Base-by-base conservation (phyloP, 2,113 vertebrate genomes). In the Oreochromis aureus region DNA sequence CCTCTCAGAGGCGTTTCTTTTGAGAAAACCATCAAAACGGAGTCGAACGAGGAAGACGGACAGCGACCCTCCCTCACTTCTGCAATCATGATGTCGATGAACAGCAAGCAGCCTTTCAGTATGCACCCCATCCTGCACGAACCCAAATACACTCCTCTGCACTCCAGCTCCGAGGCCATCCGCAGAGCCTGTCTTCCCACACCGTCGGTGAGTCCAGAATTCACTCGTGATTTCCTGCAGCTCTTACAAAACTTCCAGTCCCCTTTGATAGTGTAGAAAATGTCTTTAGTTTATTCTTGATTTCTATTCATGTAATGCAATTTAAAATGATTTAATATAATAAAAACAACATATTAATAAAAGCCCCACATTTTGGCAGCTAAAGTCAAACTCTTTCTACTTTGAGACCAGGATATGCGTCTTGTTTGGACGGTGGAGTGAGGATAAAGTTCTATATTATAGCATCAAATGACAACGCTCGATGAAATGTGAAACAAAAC, bases 61-160 rank as follows among this genome's bases (percentile, higher is more conserved):
- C 92, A 87, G n/a, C 89, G 91, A 95, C 88, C 94, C 88, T 89
- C 92, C 39, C 89, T 93, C 13, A 88, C 91, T 80, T 92, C 94
- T 88, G 95, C 95, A 89, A 96, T 94, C 95, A 98, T 98, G 98
- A 98, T 98, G 98, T 98, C 98, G 93, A 98, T 98, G 98, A 98
- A 98, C 96, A 98, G 98, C 97, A 98, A 98, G 88, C 98, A 98
- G 95, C 95, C 97, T 71, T 98, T 98, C 96, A 95, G 97, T 89
- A 98, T 98, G 98, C 98, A 98, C 94, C 97, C 98, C 63, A 97
- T 98, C 83, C 96, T 98, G 48, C 97, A 98, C 88, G 98, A 98
- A 12, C 98, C 97, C 88, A 98, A 98, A 86, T 98, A 98, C 96
- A 95, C 96, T 5, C 97, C 98, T 51, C 97, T 98, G 86, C 98